phyloP scores from a whole-genome alignment of 2,113 vertebrate genomes.

The Amphilophus citrinellus region DNA sequence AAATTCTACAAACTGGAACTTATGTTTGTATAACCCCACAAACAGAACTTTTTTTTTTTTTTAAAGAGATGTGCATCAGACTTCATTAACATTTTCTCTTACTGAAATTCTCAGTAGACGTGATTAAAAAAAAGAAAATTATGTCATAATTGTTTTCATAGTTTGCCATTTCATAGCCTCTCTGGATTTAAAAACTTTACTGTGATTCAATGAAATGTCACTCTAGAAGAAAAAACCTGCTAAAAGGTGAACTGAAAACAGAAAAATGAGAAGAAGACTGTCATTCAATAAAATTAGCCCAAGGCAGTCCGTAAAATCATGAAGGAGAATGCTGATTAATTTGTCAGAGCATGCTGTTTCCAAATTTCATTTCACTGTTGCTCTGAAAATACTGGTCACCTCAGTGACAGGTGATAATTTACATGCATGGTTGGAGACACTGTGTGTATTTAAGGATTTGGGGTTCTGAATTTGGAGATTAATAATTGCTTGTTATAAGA shows the following conservation, averaged over 20 bases:
- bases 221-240: conserved; percentile 27
- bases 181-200: conserved; percentile 11
- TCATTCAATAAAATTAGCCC: conserved; percentile 57
- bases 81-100: not conserved
- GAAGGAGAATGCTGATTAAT: conserved; percentile 62
- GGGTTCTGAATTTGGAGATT: conserved; percentile 29
- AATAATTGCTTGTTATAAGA: conserved; percentile 40
- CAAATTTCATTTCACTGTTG: conserved; percentile 54
- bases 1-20: not conserved
- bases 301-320: conserved; percentile 53
- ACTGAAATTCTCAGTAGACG: not conserved
- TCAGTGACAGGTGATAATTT: conserved; percentile 65
- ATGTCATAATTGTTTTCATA: conserved; percentile 25
- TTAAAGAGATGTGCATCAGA: not conserved
- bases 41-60: not conserved
- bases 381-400: conserved; percentile 46
- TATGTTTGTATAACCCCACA: not conserved
- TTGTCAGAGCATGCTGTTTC: conserved; percentile 55
- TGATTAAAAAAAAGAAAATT: conserved; percentile 21
- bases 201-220: conserved; percentile 26
- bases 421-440: conserved; percentile 49
- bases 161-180: conserved; percentile 27
- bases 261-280: conserved; percentile 47
- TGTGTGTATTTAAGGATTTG: conserved; percentile 49
- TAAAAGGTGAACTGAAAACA: conserved; percentile 37